phyloP scores from a whole-genome alignment of 2,888 invertebrate species.

The Coronaproctus castanopsis region DNA sequence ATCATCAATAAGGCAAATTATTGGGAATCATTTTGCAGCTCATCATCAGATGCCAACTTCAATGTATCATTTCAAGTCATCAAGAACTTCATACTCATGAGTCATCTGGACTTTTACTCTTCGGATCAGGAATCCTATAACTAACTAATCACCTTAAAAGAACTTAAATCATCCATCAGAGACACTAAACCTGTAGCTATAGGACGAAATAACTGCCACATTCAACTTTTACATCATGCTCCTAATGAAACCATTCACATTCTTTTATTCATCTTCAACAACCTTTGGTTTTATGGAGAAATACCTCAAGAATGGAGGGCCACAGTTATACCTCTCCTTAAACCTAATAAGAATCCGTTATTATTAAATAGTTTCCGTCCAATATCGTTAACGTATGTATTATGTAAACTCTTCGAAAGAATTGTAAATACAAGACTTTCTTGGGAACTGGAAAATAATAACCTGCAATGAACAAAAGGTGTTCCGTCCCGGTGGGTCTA shows the following conservation, averaged over 20 bases:
- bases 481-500: neutral
- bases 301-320: neutral
- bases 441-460: too few species aligned
- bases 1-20: neutral
- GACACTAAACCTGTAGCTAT: neutral
- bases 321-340: neutral
- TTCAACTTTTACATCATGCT: neutral
- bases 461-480: neutral
- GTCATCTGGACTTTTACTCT: too few species aligned
- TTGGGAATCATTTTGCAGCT: neutral
- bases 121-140: neutral
- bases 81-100: neutral
- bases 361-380: neutral
- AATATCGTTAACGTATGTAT: neutral
- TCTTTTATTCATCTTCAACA: neutral
- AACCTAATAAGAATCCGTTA: neutral
- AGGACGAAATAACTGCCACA: neutral
- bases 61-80: neutral
- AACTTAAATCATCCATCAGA: neutral
- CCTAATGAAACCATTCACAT: neutral
- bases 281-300: neutral
- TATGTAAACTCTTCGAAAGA: neutral
- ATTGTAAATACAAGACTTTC: neutral
- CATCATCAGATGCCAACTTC: neutral
- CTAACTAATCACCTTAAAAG: neutral